phyloP scores from a whole-genome alignment of 2,113 vertebrate species.

The Nanorana parkeri region DNA sequence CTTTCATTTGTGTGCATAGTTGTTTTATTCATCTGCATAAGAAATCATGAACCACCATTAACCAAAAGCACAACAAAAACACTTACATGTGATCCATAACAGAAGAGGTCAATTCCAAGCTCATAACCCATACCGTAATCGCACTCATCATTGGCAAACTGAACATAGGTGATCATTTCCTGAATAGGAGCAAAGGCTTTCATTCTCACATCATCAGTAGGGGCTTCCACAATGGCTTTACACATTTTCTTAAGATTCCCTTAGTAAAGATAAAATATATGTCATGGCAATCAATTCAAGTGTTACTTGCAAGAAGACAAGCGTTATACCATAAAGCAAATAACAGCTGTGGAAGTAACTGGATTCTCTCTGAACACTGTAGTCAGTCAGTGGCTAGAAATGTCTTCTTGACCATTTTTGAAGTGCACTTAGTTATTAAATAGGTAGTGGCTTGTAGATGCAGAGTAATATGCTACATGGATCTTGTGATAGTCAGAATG shows the following conservation, averaged over 20 bases:
- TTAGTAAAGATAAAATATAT: constrained; percentile 53
- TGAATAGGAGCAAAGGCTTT: constrained; percentile 93
- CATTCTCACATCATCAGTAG: constrained; percentile 83
- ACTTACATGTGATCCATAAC: constrained; percentile 93
- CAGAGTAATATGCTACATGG: too few relatives aligned
- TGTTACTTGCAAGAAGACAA: too few relatives aligned
- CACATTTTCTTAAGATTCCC: constrained; percentile 91
- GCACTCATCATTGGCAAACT: constrained; percentile 98
- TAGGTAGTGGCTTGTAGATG: too few relatives aligned
- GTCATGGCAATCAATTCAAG: background rate
- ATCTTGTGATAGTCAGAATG: too few relatives aligned
- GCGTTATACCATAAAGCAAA: too few relatives aligned
- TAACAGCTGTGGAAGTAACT: too few relatives aligned
- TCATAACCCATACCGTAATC: constrained; percentile 98
- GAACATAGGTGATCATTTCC: constrained; percentile 93
- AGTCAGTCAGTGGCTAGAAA: too few relatives aligned
- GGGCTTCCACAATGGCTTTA: constrained; percentile 87
- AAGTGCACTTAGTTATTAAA: too few relatives aligned
- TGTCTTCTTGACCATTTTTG: too few relatives aligned
- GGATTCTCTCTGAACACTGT: too few relatives aligned
- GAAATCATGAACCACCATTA: background rate
- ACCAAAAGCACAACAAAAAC: background rate
- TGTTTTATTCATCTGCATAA: too few relatives aligned
- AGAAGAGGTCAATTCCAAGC: constrained; percentile 93
- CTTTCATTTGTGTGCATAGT: too few relatives aligned